Base-by-base conservation (phyloP, 2,797 vertebrate genomes). In the Halcyon chelicuti region DNA sequence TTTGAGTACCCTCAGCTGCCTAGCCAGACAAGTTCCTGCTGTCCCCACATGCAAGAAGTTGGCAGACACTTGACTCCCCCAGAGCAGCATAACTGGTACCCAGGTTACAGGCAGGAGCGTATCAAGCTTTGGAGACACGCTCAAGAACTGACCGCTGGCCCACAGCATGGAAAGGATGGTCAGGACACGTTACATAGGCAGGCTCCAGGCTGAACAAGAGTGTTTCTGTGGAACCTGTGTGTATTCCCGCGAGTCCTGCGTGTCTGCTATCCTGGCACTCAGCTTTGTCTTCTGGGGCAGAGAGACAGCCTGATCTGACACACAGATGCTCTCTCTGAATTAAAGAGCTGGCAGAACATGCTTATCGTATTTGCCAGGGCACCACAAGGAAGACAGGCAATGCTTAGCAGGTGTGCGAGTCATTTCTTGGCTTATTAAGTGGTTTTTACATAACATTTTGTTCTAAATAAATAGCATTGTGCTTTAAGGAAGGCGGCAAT, bases 321-420 rank as follows among this genome's bases (percentile, higher is more conserved):
- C 94, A 86, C 96, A 97, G 94, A 95, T 95, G 95, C 95, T 97
- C 93, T 91, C 93, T 91, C 96, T 96, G 93, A 96, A 97, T 96
- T 96, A 96, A 97, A 93, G 92, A 96, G 94, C 92, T 97, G 96
- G 96, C 95, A 97, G 79, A 95, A 86, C 57, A 80, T 82, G 23
- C 67, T 87, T 86, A 84, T 84, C 62, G 5, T 67, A 76, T 76
- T 95, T 97, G 95, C 93, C 90, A 96, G 92, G 74, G 86, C 93
- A 94, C 92, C 92, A 97, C 95, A 96, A 95, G 93, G 95, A 93
- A 96, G 63, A 90, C 76, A 93, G 67, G 94, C 96, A 95, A 78
- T 1, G 16, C 90, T 94, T 85, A 97, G 95, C 90, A 95, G 95
- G 94, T 94, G 92, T 86, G 77, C 31, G 21, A 96, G 47, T 93